A percentile compares a stretch with the other conserved stretches of the same genome.
phyloP scores from a whole-genome alignment of 2,113 vertebrate species.

The Chaenogobius annularis region DNA sequence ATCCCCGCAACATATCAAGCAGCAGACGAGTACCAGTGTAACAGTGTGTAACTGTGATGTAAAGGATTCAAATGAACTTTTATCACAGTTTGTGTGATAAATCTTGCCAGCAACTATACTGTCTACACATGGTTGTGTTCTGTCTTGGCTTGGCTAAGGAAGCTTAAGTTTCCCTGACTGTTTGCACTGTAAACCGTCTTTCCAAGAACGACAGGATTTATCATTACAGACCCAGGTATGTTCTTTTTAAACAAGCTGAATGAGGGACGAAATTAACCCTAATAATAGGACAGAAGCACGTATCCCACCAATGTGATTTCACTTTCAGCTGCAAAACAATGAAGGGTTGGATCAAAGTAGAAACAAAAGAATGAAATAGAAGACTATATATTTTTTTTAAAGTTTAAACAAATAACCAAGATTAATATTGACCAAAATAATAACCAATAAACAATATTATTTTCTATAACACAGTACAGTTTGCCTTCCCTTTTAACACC shows the following conservation, averaged over 20 bases:
- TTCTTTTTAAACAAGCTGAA: slow-evolving; percentile 37
- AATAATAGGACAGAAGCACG: slow-evolving; percentile 33
- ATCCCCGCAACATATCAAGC: too few species aligned
- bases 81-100: not conserved
- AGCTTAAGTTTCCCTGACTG: slow-evolving; percentile 48
- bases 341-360: slow-evolving; percentile 13
- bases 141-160: slow-evolving; percentile 16
- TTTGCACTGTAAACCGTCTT: slow-evolving; percentile 56
- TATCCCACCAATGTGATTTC: slow-evolving; percentile 20
- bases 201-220: slow-evolving; percentile 61
- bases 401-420: too few species aligned
- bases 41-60: too few species aligned
- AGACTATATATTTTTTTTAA: too few species aligned
- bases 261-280: slow-evolving; percentile 26
- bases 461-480: not conserved
- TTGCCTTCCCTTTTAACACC: not conserved
- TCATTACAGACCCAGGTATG: slow-evolving; percentile 30
- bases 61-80: too few species aligned
- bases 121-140: slow-evolving; percentile 7
- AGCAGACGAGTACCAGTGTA: too few species aligned
- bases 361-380: slow-evolving; percentile 2
- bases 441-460: not conserved
- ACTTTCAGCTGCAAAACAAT: slow-evolving; percentile 4
- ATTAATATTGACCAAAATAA: too few species aligned
- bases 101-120: not conserved